These are phyloP conservation scores for Falco cherrug DNA, from an alignment of 2,797 vertebrate species.

Conservation along the genomic window DNA sequence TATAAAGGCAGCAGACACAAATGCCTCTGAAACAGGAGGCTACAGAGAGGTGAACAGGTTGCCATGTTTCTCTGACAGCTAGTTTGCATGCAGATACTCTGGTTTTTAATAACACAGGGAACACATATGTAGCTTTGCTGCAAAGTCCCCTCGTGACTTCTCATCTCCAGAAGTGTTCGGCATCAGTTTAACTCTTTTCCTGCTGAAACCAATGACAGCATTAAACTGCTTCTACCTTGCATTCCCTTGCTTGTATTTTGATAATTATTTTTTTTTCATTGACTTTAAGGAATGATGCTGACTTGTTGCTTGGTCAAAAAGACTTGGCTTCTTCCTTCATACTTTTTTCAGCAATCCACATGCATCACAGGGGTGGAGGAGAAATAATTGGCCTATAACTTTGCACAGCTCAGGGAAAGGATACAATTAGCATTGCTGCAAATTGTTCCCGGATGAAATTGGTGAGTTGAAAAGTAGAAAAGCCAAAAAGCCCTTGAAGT, in stretches of 20 bases:
- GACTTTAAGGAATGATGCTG: neutral
- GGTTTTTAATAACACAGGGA: neutral
- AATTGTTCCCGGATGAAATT: neutral
- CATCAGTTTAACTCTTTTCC: neutral
- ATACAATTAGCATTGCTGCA: neutral
- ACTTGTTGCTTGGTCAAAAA: neutral
- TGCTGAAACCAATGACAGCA: neutral
- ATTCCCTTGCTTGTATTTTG: neutral
- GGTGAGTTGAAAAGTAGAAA: neutral
- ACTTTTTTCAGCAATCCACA: neutral
- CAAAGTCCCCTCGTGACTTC: neutral
- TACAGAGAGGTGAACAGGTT: neutral
- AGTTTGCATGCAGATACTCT: neutral
- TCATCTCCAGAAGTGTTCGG: neutral
- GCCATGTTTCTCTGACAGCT: neutral
- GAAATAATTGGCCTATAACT: slow-evolving; percentile 42
- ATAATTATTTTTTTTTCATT: neutral
- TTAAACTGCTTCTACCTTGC: neutral
- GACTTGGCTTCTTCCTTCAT: neutral
- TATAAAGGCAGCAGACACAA: neutral
- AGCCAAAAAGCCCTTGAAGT: neutral
- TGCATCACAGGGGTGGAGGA: neutral
- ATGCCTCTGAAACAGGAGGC: neutral
- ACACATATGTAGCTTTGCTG: neutral
- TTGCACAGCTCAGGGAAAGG: neutral